Base-by-base conservation (phyloP, 2,797 vertebrate species). In the Pipistrellus nathusii region DNA sequence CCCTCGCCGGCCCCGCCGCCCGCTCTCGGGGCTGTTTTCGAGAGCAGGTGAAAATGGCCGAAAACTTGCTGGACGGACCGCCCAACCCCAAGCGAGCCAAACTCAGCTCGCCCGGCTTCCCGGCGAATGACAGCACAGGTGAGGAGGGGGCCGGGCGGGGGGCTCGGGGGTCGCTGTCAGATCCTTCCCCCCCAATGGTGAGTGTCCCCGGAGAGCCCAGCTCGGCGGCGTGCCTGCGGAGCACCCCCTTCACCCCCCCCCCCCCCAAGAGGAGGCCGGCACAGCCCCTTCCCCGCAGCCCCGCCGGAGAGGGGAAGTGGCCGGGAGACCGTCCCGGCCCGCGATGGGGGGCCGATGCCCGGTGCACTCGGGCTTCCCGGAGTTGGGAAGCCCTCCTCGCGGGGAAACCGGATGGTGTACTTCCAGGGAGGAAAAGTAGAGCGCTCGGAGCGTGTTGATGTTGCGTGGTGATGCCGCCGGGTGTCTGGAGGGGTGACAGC, bases 1-100 rank as follows among this genome's bases (percentile, higher is more conserved):
- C 82, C 51, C 44, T 75, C 68, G 88, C 38, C 44, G 44, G 85
- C 64, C 71, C 77, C 14, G 84, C 84, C 51, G 51, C 77, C 91
- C 81, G 90, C 62, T 72, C 92, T 64, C 59, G 78, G 95, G 95
- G 95, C 93, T 88, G 81, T 77, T 90, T 91, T 87, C 93, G 88
- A 86, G 95, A 95, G 96, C 96, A 95, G 97, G 97, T 95, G 97
- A 98, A 98, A 96, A 99, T 99, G 99, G 99, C 99, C 98, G 99
- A 99, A 97, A 99, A 99, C 98, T 98, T 99, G 98, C 98, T 99
- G 97, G 99, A 99, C 95, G 99, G 99, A 98, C 99, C 99, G 98
- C 99, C 99, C 97, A 99, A 98, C 98, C 98, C 99, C 30, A 99
- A 99, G 98, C 99, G 99, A 98, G 98, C 99, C 98, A 99, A 99